Percentiles rank a stretch among this genome's conserved stretches.
Evolutionary conservation across 2,797 vertebrate species (phyloP).

Genomic region (Simalia tracyae): DNA sequence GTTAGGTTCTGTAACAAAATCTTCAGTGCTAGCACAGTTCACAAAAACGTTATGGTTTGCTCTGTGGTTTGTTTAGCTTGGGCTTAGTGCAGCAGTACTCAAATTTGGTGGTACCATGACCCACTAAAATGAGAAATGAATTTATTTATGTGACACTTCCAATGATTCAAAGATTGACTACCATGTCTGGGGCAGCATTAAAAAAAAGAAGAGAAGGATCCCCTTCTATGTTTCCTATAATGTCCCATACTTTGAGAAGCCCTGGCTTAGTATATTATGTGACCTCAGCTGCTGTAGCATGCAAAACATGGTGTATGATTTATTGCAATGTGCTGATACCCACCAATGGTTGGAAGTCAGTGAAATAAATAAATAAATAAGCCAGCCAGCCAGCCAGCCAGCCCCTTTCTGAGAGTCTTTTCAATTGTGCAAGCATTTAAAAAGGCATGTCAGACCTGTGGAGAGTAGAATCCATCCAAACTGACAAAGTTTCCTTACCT

Average conservation of each 20-base stretch:
- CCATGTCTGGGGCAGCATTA: background rate
- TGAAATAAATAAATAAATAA: background rate
- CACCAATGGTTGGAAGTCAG: background rate
- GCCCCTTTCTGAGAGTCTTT: background rate
- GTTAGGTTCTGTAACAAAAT: background rate
- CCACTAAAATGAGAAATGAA: background rate
- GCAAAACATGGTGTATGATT: background rate
- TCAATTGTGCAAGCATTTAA: background rate
- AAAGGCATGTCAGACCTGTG: background rate
- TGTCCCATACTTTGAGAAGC: background rate
- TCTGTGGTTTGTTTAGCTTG: background rate
- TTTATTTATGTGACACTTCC: background rate
- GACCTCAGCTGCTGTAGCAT: background rate
- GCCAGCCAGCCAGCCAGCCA: too few species aligned
- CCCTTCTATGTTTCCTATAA: background rate
- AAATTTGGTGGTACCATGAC: background rate
- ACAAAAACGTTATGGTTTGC: background rate
- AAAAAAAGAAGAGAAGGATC: background rate
- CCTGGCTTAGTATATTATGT: background rate
- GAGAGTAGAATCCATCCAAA: background rate
- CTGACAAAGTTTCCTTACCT: background rate
- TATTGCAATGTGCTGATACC: background rate
- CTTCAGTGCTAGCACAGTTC: background rate
- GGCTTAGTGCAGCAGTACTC: background rate
- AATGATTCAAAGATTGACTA: background rate